Base-by-base conservation (phyloP, 2,888 invertebrate genomes). In the Syrphus vitripennis region DNA sequence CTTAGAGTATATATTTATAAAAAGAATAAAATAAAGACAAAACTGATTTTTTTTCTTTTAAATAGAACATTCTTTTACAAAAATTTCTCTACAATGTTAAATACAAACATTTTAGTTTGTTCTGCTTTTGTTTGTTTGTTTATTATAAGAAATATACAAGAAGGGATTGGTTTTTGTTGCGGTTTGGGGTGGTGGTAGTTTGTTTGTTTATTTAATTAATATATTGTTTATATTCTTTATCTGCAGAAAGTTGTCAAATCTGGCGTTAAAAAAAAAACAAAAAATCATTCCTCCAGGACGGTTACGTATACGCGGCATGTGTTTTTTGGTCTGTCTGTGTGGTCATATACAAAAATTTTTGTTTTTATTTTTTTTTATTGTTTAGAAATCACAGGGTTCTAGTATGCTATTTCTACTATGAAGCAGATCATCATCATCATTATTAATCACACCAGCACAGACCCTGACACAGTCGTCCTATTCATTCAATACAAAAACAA, bases 321-420 rank as follows among this genome's bases (percentile, higher is more conserved):
- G 67, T 24, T 34, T 61, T n/a, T 24, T 45, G 67, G 67, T 72
- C 67, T 83, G 71, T 26, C 37, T 76, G 45, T 45, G 71, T 29
- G 19, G 69, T 50, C 70, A 65, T 70, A 40, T 70, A 40, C 34
- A 61, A 72, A 48, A 61, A 9, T 72, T 29, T 48, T 63, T 50
- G 12, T 67, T 59, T 21, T 21, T 10, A 34, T 34, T 40, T 53
- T 55, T 31, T 57, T 78, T 78, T 83, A 59, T 65, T 79, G 63
- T 80, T 81, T 86, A 81, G 74, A 74, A 82, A 82, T 86, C 81
- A 86, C 86, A 86, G 82, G 77, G 77, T 81, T 81, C 77, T 77
- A 81, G 81, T 81, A 77, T 84, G 75, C 80, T 83, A 72, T 65
- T 70, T 83, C 74, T 83, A 82, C 82, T 29, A 72, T 48, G 69